phyloP scores from a whole-genome alignment of 2,797 vertebrate species.

The Heteromormyrus szaboi region DNA sequence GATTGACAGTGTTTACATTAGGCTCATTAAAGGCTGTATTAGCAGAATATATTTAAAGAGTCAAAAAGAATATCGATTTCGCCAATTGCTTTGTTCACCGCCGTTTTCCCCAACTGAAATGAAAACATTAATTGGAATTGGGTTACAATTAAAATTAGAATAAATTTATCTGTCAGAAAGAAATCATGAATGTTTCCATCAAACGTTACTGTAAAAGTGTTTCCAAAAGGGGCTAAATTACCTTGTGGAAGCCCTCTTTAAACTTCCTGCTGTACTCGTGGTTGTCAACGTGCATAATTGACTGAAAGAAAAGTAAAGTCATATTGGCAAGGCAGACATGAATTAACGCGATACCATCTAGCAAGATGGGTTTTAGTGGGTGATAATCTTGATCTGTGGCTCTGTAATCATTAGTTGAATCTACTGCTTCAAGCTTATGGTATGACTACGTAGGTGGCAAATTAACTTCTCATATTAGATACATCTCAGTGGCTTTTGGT shows the following conservation, averaged over 20 bases:
- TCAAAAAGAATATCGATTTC: conserved; percentile 16
- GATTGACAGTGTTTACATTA: not conserved
- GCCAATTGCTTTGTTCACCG: conserved; percentile 17
- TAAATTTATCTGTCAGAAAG: not conserved
- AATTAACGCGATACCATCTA: not conserved
- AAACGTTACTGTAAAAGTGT: not conserved
- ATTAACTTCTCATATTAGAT: not conserved
- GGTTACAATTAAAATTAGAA: not conserved
- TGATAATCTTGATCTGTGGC: conserved; percentile 5
- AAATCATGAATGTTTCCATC: not conserved
- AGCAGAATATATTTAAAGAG: conserved; percentile 8
- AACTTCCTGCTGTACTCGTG: conserved; percentile 6
- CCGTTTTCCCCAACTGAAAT: conserved; percentile 17
- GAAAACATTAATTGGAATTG: not conserved
- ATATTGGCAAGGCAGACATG: not conserved
- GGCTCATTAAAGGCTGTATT: not conserved
- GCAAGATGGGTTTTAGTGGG: not conserved
- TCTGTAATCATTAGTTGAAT: not conserved
- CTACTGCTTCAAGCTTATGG: too few species aligned
- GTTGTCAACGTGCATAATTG: not conserved
- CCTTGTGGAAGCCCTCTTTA: not conserved
- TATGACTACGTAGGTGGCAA: not conserved
- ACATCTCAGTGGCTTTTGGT: not conserved
- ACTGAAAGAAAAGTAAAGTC: not conserved
- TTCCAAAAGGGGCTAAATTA: not conserved